Evolutionary conservation across 2,888 invertebrate genomes (phyloP), one percentile per base, ranked within the genome.

Genomic region (Eupithecia dodoneata): DNA sequence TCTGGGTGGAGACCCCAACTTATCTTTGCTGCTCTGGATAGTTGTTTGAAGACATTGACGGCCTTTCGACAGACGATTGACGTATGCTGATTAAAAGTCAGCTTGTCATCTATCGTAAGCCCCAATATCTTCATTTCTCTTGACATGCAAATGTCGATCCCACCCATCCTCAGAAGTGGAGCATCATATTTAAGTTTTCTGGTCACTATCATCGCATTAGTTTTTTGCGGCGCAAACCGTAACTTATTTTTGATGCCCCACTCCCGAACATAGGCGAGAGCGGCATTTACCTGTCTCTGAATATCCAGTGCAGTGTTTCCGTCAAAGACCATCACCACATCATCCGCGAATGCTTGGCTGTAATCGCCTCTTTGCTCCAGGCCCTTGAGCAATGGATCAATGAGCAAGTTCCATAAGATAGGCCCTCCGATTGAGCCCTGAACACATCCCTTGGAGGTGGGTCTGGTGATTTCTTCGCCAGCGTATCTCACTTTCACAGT

Each of bases 361-460:
- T 67, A 67, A 10, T 67, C 42, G 42, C 44, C 44, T 44, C 44
- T 67, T 10, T 41, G 4, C 44, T 67, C 67, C 67, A 67, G 13
- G 12, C 44, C 67, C 15, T 67, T 42, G 45, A 82, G 71, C 10
- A 81, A 71, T 2, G 81, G 75, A 55, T 81, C 74, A 3, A 81
- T 6, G 1, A 79, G 70, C 0, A 81, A 69, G 69, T 81, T 79
- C 81, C 81, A 81, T 0, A 81, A 59, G 0, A 55, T 77, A 0
- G 81, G 81, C 1, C 81, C 81, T 0, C 79, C 74, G 5, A 79
- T 76, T 0, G 80, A 80, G 0, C 81, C 78, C 45, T 81, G 78
- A 1, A 78, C 73, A 45, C 76, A 77, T 0, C 81, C 79, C 42
- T n/a, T n/a, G n/a, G n/a, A n/a, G n/a, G n/a, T n/a, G n/a, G n/a